Percentiles rank a stretch among this genome's conserved stretches.
Conservation (phyloP, 2,888 invertebrate species). For the Tenodera sinensis region DNA sequence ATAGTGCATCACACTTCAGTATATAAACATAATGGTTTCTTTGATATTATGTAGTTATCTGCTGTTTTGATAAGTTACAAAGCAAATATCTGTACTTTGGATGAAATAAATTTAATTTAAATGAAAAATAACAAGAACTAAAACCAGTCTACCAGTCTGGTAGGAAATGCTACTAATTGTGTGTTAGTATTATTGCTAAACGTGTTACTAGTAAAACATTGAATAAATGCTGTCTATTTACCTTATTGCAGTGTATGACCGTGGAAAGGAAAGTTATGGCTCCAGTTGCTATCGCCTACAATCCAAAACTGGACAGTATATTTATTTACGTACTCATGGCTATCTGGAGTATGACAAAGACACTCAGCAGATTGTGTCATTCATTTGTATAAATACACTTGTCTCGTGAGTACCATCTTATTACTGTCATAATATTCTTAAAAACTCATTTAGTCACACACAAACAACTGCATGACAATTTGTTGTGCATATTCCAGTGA, state of each 20-base stretch:
- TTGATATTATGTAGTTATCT: too few relatives aligned
- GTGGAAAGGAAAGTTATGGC: constrained; percentile 60
- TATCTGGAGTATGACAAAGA: constrained; percentile 76
- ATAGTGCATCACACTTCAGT: too few relatives aligned
- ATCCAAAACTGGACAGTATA: constrained; percentile 77
- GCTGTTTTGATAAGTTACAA: too few relatives aligned
- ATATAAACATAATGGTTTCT: too few relatives aligned
- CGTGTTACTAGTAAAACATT: too few relatives aligned
- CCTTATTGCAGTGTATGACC: constrained; percentile 70
- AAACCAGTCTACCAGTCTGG: too few relatives aligned
- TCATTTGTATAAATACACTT: constrained; percentile 81
- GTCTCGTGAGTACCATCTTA: constrained; percentile 47
- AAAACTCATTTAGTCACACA: background rate
- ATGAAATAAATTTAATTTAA: too few relatives aligned
- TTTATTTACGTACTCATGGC: constrained; percentile 79
- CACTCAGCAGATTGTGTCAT: constrained; percentile 70
- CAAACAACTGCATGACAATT: background rate
- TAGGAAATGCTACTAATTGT: too few relatives aligned
- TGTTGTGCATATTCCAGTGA: constrained; percentile 48
- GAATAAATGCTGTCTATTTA: background rate
- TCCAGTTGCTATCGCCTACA: constrained; percentile 82
- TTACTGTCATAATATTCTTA: background rate
- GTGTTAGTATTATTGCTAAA: too few relatives aligned
- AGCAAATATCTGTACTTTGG: too few relatives aligned
- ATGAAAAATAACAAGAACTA: too few relatives aligned